These are phyloP conservation scores for Tachysurus vachellii DNA, from an alignment of 2,113 vertebrate genomes.

Conservation along the genomic window DNA sequence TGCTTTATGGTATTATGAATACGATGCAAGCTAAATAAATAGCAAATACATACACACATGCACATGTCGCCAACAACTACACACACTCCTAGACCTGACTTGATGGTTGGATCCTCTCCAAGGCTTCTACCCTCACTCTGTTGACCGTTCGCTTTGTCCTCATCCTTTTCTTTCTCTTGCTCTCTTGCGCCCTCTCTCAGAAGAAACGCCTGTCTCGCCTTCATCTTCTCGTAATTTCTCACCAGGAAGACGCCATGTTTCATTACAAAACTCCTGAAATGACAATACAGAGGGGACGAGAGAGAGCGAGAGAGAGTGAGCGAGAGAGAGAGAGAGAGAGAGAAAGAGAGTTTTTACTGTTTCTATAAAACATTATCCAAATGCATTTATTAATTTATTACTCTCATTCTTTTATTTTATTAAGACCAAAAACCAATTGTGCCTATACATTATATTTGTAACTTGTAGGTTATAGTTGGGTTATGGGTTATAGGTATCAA, in stretches of 20 bases:
- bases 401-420: background rate
- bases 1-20: background rate
- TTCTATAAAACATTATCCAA: background rate
- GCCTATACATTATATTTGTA: background rate
- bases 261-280: slow-evolving; percentile 86
- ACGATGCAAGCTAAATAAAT: slow-evolving; percentile 8
- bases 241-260: slow-evolving; percentile 91
- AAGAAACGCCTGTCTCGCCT: slow-evolving; percentile 86
- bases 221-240: slow-evolving; percentile 91
- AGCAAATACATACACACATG: slow-evolving; percentile 26
- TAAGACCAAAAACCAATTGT: too few relatives aligned
- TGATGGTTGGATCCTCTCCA: slow-evolving; percentile 90
- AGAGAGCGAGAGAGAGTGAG: slow-evolving; percentile 67
- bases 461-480: too few relatives aligned
- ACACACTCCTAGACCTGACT: slow-evolving; percentile 82
- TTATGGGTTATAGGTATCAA: background rate
- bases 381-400: background rate
- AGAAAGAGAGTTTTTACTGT: background rate
- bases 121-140: slow-evolving; percentile 89
- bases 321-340: slow-evolving; percentile 75
- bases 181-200: slow-evolving; percentile 77
- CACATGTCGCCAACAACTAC: slow-evolving; percentile 34
- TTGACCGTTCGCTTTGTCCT: slow-evolving; percentile 68
- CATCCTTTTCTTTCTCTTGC: slow-evolving; percentile 62
- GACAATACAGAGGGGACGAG: slow-evolving; percentile 4